Conservation (phyloP, 1,140 invertebrate species). For the Andricus grossulariae region DNA sequence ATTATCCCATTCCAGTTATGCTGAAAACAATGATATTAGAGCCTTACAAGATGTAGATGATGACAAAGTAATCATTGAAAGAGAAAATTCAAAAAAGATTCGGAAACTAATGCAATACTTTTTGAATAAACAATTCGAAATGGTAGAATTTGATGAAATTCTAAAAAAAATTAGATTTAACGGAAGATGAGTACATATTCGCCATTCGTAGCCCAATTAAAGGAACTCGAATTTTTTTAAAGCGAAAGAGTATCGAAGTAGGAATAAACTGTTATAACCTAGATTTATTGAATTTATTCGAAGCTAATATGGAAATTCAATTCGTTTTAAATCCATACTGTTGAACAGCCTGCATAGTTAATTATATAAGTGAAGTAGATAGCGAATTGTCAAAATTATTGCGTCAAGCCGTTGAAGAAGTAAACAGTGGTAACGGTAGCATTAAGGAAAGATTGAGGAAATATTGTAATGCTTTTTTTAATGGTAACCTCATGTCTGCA, state of each 20-base stretch:
- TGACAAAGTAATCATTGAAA: not conserved
- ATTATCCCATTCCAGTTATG: too few species aligned
- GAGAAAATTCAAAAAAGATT: too few species aligned
- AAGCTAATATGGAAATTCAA: too few species aligned
- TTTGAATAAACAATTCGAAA: not conserved
- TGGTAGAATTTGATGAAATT: slow-evolving; percentile 11
- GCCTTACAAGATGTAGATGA: not conserved
- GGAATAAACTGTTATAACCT: slow-evolving; percentile 55
- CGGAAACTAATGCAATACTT: not conserved
- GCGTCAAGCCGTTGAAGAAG: slow-evolving; percentile 40
- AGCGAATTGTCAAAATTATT: slow-evolving; percentile 54
- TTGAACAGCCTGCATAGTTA: slow-evolving; percentile 51
- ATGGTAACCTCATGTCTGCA: slow-evolving; percentile 55
- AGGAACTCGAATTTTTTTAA: slow-evolving; percentile 40
- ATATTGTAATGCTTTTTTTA: slow-evolving; percentile 57
- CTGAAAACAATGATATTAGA: slow-evolving; percentile 4
- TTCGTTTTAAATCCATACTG: slow-evolving; percentile 54
- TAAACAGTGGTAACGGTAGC: too few species aligned
- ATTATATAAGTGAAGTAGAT: slow-evolving; percentile 54
- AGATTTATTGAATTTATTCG: not conserved
- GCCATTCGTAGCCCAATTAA: slow-evolving; percentile 35
- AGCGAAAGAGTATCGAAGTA: slow-evolving; percentile 41
- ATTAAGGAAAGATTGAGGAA: too few species aligned
- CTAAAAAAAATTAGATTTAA: slow-evolving; percentile 32
- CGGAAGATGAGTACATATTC: too few species aligned